Percentiles rank a stretch among this genome's conserved stretches.
Conservation (phyloP, 2,113 vertebrate genomes). For the Pedetes capensis region DNA sequence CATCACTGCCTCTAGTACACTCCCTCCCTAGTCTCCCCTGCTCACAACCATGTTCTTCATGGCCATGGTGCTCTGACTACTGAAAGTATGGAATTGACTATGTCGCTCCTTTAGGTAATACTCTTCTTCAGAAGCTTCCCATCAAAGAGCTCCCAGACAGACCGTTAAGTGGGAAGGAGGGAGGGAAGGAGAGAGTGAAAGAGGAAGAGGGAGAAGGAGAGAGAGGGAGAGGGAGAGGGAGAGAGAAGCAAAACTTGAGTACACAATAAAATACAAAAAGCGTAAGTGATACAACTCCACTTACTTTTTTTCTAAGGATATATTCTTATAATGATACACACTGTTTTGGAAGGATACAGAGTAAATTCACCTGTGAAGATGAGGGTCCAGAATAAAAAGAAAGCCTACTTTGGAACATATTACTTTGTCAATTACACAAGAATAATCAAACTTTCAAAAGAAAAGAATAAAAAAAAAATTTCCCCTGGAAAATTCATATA, state of each 20-base stretch:
- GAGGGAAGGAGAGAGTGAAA: no score
- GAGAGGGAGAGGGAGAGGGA: no score
- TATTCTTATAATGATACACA: not conserved
- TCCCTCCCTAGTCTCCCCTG: not conserved
- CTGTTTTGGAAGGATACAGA: not conserved
- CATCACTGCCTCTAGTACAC: not conserved
- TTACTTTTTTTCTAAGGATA: not conserved
- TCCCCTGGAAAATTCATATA: not conserved
- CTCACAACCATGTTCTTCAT: not conserved
- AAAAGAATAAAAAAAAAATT: not conserved
- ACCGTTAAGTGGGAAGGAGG: not conserved
- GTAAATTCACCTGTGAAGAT: not conserved
- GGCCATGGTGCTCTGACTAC: not conserved
- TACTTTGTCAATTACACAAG: not conserved
- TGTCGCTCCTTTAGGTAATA: not conserved
- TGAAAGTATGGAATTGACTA: not conserved
- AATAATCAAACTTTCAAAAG: not conserved
- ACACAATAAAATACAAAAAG: not conserved
- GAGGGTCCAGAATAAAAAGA: not conserved
- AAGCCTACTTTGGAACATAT: not conserved
- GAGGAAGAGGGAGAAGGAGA: no score
- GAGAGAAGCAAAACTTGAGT: not conserved
- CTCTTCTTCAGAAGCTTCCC: not conserved
- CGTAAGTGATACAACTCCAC: not conserved
- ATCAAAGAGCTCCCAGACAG: not conserved